Evolutionary conservation across 2,113 vertebrate species (phyloP), one percentile per base, ranked within the genome.

Genomic region (Chloropsis cyanopogon): DNA sequence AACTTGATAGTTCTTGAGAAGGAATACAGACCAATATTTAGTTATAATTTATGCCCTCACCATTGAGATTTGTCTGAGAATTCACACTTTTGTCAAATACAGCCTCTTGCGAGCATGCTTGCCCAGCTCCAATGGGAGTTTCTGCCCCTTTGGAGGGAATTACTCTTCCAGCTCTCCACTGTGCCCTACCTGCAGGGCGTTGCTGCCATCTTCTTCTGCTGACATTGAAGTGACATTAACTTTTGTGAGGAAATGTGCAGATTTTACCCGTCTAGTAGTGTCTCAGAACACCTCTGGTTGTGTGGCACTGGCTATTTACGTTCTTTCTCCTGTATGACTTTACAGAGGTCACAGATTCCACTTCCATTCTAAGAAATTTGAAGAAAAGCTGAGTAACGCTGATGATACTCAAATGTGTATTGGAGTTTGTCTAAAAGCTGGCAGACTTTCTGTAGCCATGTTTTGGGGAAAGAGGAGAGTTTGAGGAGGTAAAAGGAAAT

Each of bases 191-290:
- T 80, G 41, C n/a, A 56, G 60, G 37, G 21, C 66, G 23, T 42
- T 65, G 54, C 71, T 90, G 63, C 28, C 6, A 3, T 33, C 54
- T 56, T 47, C 47, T 72, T 46, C 54, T 69, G 49, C 54, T 83
- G 64, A 44, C 35, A 11, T 41, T 37, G 6, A 65, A 54, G 68
- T 24, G 47, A 21, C 1, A 2, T 66, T 90, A 2, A 1, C n/a
- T 80, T 71, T 9, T 0, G 1, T 57, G 87, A 61, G 41, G 25
- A 82, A 53, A 29, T 4, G 2, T 13, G 8, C 53, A 46, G 41
- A n/a, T 88, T 64, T 68, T 56, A 20, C 37, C 50, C 0, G 0
- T 56, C 24, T 0, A 52, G 44, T 31, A 56, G 22, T 25, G 23
- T 60, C 49, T 42, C 61, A 61, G 52, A 60, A 39, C 41, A 49